Evolutionary conservation across 2,113 vertebrate species (phyloP), one percentile per base, ranked within the genome.

Genomic region (Festucalex cinctus): DNA sequence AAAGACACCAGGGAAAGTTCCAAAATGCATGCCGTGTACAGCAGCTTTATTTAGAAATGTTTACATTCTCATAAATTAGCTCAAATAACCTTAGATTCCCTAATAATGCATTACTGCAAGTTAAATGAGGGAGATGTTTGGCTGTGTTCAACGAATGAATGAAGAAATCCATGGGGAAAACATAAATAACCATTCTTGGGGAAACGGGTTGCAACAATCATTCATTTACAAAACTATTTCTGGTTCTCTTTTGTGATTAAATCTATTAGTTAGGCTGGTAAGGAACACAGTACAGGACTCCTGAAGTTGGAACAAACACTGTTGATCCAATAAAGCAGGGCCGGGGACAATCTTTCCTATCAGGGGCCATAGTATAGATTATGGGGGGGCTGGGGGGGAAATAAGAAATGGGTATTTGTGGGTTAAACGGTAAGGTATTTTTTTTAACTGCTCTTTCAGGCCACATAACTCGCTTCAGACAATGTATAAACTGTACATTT

Each of bases 41-140:
- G 87, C 88, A 92, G 85, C 86, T 93, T 93, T 92, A 92, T 91
- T 92, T 90, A 88, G 83, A 93, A 93, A 89, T 61, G 41, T 83
- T 86, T 85, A 91, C 88, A 92, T 91, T 91, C 91, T 91, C 84
- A 88, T 88, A 90, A 89, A 88, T 90, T 85, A 83, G 66, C 67
- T 78, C 78, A 86, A 78, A 79, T 72, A 85, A 74, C 78, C 84
- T 70, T 83, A 26, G 44, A 75, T 75, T 79, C 76, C 79, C 51
- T 85, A 75, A 44, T 86, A 85, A 85, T 92, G 86, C 90, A 87
- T 83, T 87, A 88, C 75, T 72, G 81, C 61, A 88, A 83, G 80
- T 88, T 75, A 79, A 74, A 79, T 73, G 80, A 59, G 17, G 14
- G 24, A 75, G 26, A 77, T 73, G 9, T 67, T 75, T 59, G 77